phyloP scores from a whole-genome alignment of 30 jellyfish, hydroid and myxozoan species.

The Aurelia aurita region DNA sequence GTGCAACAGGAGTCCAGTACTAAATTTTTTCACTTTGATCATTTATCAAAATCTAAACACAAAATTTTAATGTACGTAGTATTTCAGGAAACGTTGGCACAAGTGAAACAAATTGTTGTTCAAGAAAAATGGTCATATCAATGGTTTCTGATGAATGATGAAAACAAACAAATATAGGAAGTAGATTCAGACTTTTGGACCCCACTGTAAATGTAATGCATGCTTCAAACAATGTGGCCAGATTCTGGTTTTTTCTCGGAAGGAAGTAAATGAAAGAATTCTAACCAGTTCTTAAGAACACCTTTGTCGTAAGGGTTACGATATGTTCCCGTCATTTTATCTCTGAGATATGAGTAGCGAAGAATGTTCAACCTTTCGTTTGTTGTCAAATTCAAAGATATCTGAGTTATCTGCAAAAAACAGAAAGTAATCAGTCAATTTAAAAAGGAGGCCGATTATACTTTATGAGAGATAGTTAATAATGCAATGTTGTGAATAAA shows the following conservation, averaged over 20 bases:
- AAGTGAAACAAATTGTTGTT: no score
- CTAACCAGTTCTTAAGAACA: slow-evolving; percentile 85
- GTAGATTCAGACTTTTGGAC: neutral
- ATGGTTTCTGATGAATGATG: no score
- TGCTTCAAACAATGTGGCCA: slow-evolving; percentile 14
- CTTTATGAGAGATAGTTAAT: no score
- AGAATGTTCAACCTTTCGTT: slow-evolving; percentile 80
- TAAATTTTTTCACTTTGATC: no score
- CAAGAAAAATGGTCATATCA: no score
- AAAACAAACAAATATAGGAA: neutral
- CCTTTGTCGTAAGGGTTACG: slow-evolving; percentile 88
- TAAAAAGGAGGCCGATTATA: no score
- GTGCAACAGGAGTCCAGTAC: no score
- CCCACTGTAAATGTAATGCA: neutral
- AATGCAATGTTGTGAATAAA: no score
- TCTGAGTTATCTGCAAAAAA: slow-evolving; percentile 59
- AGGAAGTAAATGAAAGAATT: slow-evolving; percentile 78
- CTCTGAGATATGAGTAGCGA: slow-evolving; percentile 82
- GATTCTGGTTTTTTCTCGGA: slow-evolving; percentile 7
- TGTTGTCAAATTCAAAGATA: slow-evolving; percentile 82
- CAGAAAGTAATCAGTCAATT: no score
- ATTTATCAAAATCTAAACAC: no score
- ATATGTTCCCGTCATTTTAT: slow-evolving; percentile 72
- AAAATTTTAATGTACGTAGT: no score
- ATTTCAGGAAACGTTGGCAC: no score